These are phyloP conservation scores for Apaloderma vittatum DNA, from an alignment of 2,113 vertebrate species.

Conservation along the genomic window DNA sequence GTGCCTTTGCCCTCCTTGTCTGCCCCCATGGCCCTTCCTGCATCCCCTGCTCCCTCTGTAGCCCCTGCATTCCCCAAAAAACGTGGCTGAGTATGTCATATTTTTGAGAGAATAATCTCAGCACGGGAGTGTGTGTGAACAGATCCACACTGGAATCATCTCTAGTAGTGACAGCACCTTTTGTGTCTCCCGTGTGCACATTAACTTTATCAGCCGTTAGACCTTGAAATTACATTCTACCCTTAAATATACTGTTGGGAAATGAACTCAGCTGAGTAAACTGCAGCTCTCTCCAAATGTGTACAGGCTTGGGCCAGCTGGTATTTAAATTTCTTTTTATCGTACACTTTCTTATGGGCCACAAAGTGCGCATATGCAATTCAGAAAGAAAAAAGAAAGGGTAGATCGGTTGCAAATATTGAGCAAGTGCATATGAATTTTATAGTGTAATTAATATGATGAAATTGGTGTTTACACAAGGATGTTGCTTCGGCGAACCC, in stretches of 20 bases:
- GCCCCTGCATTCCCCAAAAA: not conserved
- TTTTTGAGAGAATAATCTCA: not conserved
- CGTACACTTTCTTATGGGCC: not conserved
- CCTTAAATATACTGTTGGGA: constrained; percentile 52
- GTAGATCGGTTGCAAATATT: constrained; percentile 44
- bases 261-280: constrained; percentile 67
- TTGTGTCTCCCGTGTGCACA: not conserved
- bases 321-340: constrained; percentile 46
- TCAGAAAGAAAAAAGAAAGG: not conserved
- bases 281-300: not conserved
- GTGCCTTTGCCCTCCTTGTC: fast-evolving
- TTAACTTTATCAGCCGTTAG: constrained; percentile 27
- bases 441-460: constrained; percentile 31
- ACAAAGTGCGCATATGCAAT: not conserved
- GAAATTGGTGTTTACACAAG: constrained; percentile 57
- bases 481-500: not conserved
- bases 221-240: constrained; percentile 67
- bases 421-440: constrained; percentile 52
- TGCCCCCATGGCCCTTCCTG: not conserved
- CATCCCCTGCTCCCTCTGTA: fast-evolving
- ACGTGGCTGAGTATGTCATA: fast-evolving
- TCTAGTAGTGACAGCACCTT: constrained; percentile 30
- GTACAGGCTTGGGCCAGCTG: not conserved
- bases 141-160: not conserved
- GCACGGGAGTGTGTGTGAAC: not conserved